These are phyloP conservation scores for Galemys pyrenaicus DNA, from an alignment of 2,113 vertebrate genomes.

Conservation along the genomic window DNA sequence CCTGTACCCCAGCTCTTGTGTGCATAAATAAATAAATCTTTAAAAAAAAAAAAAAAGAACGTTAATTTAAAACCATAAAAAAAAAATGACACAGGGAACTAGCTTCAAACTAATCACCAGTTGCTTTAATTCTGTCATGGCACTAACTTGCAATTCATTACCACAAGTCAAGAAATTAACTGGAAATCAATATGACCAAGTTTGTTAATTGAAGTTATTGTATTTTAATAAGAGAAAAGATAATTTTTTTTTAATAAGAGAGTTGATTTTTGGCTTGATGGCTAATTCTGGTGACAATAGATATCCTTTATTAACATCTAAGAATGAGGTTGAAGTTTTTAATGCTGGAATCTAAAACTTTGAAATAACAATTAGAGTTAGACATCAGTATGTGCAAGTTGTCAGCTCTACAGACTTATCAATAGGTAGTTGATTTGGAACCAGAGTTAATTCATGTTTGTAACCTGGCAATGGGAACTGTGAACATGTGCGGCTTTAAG, in stretches of 20 bases:
- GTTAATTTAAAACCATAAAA: background rate
- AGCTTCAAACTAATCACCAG: background rate
- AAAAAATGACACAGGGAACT: background rate
- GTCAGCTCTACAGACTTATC: background rate
- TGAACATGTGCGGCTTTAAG: constrained; percentile 47
- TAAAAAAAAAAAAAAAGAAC: no score
- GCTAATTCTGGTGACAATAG: background rate
- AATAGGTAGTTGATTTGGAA: constrained; percentile 33
- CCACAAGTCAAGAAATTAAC: constrained; percentile 34
- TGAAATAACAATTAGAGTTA: background rate
- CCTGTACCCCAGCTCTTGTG: no score
- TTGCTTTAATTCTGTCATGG: background rate
- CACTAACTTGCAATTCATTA: background rate
- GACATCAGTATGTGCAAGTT: background rate
- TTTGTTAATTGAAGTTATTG: background rate
- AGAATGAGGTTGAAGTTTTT: constrained; percentile 26
- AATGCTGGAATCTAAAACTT: constrained; percentile 5
- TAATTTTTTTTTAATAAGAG: background rate
- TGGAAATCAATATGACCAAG: background rate
- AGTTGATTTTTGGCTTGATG: background rate
- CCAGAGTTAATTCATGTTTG: constrained; percentile 13
- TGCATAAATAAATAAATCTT: no score
- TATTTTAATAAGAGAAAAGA: background rate
- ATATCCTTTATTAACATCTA: background rate
- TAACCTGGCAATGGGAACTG: constrained; percentile 21